Base-by-base conservation (phyloP, 2,888 invertebrate genomes). In the Leistus spinibarbis region DNA sequence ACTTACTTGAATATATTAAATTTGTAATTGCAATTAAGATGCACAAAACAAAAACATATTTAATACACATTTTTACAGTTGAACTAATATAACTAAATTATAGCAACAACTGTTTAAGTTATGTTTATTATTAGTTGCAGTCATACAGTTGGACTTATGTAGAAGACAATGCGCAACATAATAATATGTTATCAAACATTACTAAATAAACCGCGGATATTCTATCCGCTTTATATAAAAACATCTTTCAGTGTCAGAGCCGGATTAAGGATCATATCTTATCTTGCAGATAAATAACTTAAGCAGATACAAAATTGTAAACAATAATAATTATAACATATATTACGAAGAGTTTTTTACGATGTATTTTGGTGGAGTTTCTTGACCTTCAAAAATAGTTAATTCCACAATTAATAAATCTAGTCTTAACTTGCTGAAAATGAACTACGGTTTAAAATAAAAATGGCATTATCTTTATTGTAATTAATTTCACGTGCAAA, bases 211-310 rank as follows among this genome's bases (percentile, higher is more conserved):
- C 5, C 40, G 40, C 40, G 40, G 40, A 10, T 40, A 40, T 40
- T 40, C 40, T 40, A 13, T 40, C n/a, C 13, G 40, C 40, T 40
- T n/a, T 7, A 63, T 63, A 54, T 63, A 62, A 71, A 65, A 72
- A n/a, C 69, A 69, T 69, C 69, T 60, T 57, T 27, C 13, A 56
- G 19, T 27, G 27, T 3, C 72, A 72, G 72, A 56, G 72, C 54
- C 54, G 54, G 16, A 72, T 65, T 65, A 17, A 72, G 72, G 17
- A 57, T n/a, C n/a, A n/a, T n/a, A n/a, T n/a, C n/a, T n/a, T n/a
- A n/a, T n/a, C n/a, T n/a, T n/a, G n/a, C n/a, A n/a, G n/a, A n/a
- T n/a, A n/a, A n/a, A 2, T 19, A 57, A 57, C 16, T 57, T 57
- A 3, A 3, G 3, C 10, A 19, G 2, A 57, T n/a, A 57, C 17